Percentiles rank a stretch among this genome's conserved stretches.
Conservation (phyloP, 2,797 vertebrate genomes). For the Euphonia xanthogaster region DNA sequence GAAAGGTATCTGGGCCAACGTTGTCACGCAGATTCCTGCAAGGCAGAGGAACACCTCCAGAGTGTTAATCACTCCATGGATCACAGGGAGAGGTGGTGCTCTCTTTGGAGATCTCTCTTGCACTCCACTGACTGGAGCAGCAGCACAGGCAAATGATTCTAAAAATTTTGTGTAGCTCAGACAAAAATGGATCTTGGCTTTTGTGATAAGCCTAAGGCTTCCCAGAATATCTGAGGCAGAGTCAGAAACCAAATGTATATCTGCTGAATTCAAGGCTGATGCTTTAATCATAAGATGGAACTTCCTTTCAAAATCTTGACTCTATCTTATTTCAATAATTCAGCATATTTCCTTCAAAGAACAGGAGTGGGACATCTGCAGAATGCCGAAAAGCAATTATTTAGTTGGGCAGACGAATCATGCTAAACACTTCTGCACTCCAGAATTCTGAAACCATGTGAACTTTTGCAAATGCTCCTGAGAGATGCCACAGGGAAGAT, state of each 20-base stretch:
- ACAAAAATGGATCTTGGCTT: neutral
- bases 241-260: neutral
- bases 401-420: constrained; percentile 36
- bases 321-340: constrained; percentile 46
- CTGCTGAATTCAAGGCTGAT: neutral
- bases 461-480: constrained; percentile 62
- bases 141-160: neutral
- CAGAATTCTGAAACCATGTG: constrained; percentile 51
- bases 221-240: neutral
- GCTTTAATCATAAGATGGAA: constrained; percentile 22
- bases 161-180: neutral
- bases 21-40: neutral
- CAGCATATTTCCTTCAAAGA: constrained; percentile 22
- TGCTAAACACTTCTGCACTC: constrained; percentile 12
- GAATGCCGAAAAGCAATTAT: constrained; percentile 27
- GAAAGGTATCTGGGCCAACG: neutral
- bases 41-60: constrained; percentile 1
- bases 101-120: neutral
- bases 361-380: constrained; percentile 18
- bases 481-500: constrained; percentile 63
- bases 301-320: constrained; percentile 7
- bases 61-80: neutral
- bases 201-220: constrained; percentile 9
- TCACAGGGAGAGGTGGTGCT: neutral
- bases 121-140: neutral